Evolutionary conservation across 2,888 invertebrate genomes (phyloP), one percentile per base, ranked within the genome.

Genomic region (Baronia brevicornis): DNA sequence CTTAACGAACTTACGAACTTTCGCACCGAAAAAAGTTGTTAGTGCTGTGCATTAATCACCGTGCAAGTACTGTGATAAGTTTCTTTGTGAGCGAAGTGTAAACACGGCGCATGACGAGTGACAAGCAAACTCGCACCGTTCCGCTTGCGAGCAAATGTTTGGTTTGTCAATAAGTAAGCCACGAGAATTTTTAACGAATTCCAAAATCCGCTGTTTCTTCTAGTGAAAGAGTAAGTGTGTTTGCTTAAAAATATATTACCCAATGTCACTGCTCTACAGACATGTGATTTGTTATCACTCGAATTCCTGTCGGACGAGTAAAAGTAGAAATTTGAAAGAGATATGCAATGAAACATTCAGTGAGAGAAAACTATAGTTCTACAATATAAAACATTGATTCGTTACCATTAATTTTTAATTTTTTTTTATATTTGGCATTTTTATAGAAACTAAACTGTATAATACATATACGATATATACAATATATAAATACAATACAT

Each of bases 111-210:
- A 30, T 38, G 45, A 51, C 48, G 43, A 58, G 61, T 64, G 57
- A 38, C 50, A 38, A 45, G 48, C 42, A 54, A 52, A 54, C 51
- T 46, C 34, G 32, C 48, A 51, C 52, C 48, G 49, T 44, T 44
- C 54, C n/a, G 47, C 47, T 50, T 49, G 52, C 49, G 48, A 48
- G 51, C 60, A 61, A 75, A 70, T 77, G 73, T 77, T 73, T 73
- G 69, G 50, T 57, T 44, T 63, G 67, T 70, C 67, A 72, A 70
- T 59, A 70, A 61, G 65, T 58, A 61, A 53, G 38, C 47, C 48
- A 45, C 50, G 52, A 43, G 41, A 33, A 21, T 31, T 28, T 51
- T 60, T 56, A 57, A 41, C 42, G 53, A 41, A 50, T 52, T 48
- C 50, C 39, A 46, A 49, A 52, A 36, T 42, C 39, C 31, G 42